A percentile compares a stretch with the other conserved stretches of the same genome.
phyloP scores from a whole-genome alignment of 2,888 invertebrate species.

The Ochropleura plecta region DNA sequence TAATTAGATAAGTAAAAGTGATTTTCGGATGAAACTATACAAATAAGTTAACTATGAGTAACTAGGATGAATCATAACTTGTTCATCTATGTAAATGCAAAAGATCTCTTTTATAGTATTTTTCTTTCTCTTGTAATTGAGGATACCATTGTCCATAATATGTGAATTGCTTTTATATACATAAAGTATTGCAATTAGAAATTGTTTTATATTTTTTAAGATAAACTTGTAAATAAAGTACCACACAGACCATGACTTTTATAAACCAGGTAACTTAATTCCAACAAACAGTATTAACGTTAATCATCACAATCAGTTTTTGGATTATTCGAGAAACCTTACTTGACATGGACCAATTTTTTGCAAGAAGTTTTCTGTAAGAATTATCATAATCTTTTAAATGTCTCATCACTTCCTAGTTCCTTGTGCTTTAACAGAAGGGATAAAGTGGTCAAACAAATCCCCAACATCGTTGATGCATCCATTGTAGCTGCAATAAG shows the following conservation, averaged over 20 bases:
- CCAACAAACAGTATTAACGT: too few relatives aligned
- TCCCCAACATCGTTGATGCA: background rate
- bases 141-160: background rate
- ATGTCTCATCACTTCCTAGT: background rate
- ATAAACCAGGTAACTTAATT: too few relatives aligned
- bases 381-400: too few relatives aligned
- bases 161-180: background rate
- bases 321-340: background rate
- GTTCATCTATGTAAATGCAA: slow-evolving; percentile 11
- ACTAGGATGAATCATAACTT: slow-evolving; percentile 40
- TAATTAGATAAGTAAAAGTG: background rate
- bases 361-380: too few relatives aligned
- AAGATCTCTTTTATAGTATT: background rate
- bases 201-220: background rate
- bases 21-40: slow-evolving; percentile 1
- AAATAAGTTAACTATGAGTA: slow-evolving; percentile 29
- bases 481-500: background rate
- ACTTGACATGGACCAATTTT: background rate
- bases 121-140: background rate
- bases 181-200: background rate
- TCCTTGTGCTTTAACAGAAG: background rate
- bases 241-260: background rate
- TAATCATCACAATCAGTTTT: background rate
- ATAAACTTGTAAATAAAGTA: background rate
- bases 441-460: background rate